A percentile compares a stretch with the other conserved stretches of the same genome.
phyloP scores from a whole-genome alignment of 2,888 invertebrate species.

The Cosmorhoe ocellata region DNA sequence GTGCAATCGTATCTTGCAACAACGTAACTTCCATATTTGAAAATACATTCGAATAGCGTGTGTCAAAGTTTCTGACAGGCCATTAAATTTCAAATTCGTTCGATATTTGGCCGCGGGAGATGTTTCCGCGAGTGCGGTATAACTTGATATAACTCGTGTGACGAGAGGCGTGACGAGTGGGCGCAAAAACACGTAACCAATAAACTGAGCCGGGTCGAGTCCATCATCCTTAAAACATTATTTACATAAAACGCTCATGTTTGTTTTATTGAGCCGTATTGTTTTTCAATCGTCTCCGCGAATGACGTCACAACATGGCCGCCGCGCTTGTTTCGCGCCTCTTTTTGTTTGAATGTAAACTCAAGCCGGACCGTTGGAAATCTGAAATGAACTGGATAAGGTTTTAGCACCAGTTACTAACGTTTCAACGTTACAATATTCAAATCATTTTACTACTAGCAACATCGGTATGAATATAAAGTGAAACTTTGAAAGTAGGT shows the following conservation, averaged over 20 bases:
- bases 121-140: not conserved
- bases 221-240: constrained; percentile 17
- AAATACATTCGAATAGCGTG: constrained; percentile 11
- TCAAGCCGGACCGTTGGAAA: constrained; percentile 24
- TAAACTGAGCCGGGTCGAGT: not conserved
- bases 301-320: constrained; percentile 46
- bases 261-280: constrained; percentile 40
- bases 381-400: constrained; percentile 25
- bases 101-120: constrained; percentile 5
- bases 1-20: constrained; percentile 6
- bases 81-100: constrained; percentile 11
- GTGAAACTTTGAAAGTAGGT: no score
- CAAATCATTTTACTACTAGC: no score
- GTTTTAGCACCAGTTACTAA: not conserved
- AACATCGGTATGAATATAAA: no score
- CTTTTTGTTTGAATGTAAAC: constrained; percentile 32
- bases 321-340: constrained; percentile 30
- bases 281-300: constrained; percentile 46
- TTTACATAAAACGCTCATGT: constrained; percentile 21
- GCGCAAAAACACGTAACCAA: constrained; percentile 7
- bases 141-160: not conserved
- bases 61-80: constrained; percentile 17
- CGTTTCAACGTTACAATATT: no score
- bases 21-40: constrained; percentile 3
- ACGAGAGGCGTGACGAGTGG: not conserved